Conservation (phyloP, 2,888 invertebrate genomes). For the Brachypterus glaber region DNA sequence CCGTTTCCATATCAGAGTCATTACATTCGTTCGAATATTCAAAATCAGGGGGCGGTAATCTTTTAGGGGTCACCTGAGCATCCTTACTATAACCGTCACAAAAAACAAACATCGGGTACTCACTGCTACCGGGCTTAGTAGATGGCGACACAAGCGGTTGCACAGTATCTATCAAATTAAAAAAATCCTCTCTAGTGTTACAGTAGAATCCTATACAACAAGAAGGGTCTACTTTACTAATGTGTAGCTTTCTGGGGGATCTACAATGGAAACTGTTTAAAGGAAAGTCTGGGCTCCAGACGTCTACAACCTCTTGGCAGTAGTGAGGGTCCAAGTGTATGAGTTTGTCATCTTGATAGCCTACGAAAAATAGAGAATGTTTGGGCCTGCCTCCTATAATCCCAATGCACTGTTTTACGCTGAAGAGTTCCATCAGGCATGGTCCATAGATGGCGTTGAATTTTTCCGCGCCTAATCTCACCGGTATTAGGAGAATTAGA, state of each 20-base stretch:
- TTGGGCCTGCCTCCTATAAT: conserved; percentile 89
- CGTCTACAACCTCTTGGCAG: conserved; percentile 84
- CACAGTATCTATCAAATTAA: conserved; percentile 61
- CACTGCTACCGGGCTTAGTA: conserved; percentile 41
- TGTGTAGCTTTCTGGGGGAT: conserved; percentile 74
- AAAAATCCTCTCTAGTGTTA: conserved; percentile 63
- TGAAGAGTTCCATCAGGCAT: conserved; percentile 70
- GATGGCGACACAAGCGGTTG: conserved; percentile 42
- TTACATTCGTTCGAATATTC: conserved; percentile 42
- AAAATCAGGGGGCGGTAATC: conserved; percentile 29
- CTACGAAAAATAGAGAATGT: conserved; percentile 88
- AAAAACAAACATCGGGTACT: conserved; percentile 79
- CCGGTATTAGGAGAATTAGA: conserved; percentile 72
- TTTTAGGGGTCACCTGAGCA: conserved; percentile 29
- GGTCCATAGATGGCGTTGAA: conserved; percentile 77
- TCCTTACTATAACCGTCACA: conserved; percentile 61
- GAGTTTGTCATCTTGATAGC: conserved; percentile 85
- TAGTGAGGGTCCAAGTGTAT: conserved; percentile 93
- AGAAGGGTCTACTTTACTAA: conserved; percentile 84
- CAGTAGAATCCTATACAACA: conserved; percentile 88
- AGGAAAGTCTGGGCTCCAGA: conserved; percentile 68
- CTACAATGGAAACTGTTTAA: conserved; percentile 75
- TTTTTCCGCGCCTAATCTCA: conserved; percentile 78
- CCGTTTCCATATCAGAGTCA: conserved; percentile 58
- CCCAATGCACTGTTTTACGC: conserved; percentile 76